A percentile compares a stretch with the other conserved stretches of the same genome.
These are phyloP conservation scores for Rhagium mordax DNA, from an alignment of 2,888 invertebrate genomes.

Conservation along the genomic window DNA sequence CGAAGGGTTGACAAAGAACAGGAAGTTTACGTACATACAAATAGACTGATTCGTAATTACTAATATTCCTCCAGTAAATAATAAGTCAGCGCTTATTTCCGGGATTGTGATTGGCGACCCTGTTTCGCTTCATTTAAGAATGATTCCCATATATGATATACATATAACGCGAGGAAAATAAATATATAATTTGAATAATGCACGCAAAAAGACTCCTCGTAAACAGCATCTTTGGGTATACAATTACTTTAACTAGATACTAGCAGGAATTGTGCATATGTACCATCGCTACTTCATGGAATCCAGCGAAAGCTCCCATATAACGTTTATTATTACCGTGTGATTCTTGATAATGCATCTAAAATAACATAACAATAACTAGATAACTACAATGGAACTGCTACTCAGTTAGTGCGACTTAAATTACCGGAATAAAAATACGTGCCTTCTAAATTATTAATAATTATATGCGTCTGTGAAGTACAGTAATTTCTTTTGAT, in stretches of 20 bases:
- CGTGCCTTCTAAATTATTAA: no score
- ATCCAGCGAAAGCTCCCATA: background rate
- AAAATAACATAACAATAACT: background rate
- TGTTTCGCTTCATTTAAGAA: background rate
- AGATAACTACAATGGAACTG: background rate
- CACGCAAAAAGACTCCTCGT: background rate
- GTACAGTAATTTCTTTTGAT: no score
- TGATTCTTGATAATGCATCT: background rate
- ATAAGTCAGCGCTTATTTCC: no score
- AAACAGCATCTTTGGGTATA: background rate
- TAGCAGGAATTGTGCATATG: conserved; percentile 1
- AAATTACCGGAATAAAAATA: no score
- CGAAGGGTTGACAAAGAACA: no score
- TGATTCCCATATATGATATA: background rate
- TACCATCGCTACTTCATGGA: background rate
- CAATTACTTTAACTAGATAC: background rate
- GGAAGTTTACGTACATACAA: no score
- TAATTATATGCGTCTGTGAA: no score
- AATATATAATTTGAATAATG: background rate
- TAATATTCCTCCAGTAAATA: no score
- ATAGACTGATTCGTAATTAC: no score
- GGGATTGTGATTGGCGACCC: background rate
- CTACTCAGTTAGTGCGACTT: background rate
- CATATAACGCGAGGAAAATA: background rate
- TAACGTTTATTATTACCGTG: background rate